Evolutionary conservation across 2,113 vertebrate genomes (phyloP), one percentile per base, ranked within the genome.

Genomic region (Ahaetulla prasina): DNA sequence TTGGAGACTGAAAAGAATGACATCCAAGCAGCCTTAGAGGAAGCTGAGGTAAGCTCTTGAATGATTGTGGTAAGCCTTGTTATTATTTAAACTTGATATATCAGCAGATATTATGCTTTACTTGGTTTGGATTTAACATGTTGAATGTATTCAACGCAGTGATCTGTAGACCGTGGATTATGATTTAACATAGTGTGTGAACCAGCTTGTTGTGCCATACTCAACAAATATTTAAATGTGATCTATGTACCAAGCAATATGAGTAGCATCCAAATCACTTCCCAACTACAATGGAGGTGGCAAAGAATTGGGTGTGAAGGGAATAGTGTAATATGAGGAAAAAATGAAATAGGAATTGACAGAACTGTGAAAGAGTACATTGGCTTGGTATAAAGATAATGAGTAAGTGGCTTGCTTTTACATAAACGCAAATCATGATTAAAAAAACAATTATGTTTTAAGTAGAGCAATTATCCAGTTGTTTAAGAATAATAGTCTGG

Each of bases 11-110:
- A 99, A 97, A 99, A 99, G 96, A 98, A 92, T 0, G 99, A 99
- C 89, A 98, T 99, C 91, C 99, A 99, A 93, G 98, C 98, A 1
- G 98, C 98, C 0, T 96, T 99, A 93, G 99, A 99, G 94, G 99
- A 99, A 96, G 99, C 98, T 2, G 99, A 99, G 98, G 99, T 99
- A 86, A 11, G 92, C 52, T 27, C 53, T 22, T 6, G 74, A 80
- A 80, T 80, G 8, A 80, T 80, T 80, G 35, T 80, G 74, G 1
- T 80, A 43, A 80, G 8, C 74, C 35, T 80, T 80, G 18, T 8
- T 80, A 39, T 43, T 80, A 80, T 80, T 80, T 22, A 80, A 80
- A 80, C 74, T 80, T 80, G 35, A 80, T 4, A 43, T 80, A 43
- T 80, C 35, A 80, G 6, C 35, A 22, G 35, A 2, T 22, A 80